A percentile compares a stretch with the other conserved stretches of the same genome.
phyloP scores from a whole-genome alignment of 2,797 vertebrate species.

The Takifugu rubripes region DNA sequence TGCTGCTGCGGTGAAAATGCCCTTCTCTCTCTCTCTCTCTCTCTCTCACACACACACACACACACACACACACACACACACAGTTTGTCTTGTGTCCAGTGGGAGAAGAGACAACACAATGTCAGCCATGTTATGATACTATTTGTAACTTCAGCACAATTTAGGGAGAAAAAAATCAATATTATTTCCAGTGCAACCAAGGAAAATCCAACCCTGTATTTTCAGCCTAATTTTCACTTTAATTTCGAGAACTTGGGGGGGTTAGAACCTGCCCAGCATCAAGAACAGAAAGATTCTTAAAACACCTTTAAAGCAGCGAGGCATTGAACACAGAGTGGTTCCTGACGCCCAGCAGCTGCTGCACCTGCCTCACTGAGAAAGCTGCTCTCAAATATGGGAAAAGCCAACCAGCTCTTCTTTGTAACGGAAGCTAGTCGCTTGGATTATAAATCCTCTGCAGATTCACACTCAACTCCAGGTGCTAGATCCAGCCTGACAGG shows the following conservation, averaged over 20 bases:
- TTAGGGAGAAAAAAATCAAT: too few species aligned
- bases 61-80: conserved; percentile 3
- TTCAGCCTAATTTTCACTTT: too few species aligned
- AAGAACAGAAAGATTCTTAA: too few species aligned
- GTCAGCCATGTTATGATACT: not conserved
- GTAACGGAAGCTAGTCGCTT: conserved; percentile 48
- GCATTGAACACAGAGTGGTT: too few species aligned
- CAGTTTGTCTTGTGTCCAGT: conserved; percentile 8
- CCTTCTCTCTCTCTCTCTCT: conserved; percentile 32
- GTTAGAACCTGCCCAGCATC: too few species aligned
- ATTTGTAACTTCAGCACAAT: conserved; percentile 16
- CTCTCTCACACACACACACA: not conserved
- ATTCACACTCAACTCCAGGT: conserved; percentile 35
- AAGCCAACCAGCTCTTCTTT: conserved; percentile 4
- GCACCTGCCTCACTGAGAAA: too few species aligned
- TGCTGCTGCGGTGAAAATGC: conserved; percentile 28
- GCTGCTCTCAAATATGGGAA: too few species aligned
- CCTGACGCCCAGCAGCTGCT: too few species aligned
- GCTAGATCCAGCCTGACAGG: conserved; percentile 47
- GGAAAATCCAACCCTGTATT: too few species aligned
- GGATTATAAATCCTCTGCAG: conserved; percentile 35
- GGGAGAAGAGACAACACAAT: conserved; percentile 11
- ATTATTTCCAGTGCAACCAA: too few species aligned
- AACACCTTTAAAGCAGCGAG: too few species aligned
- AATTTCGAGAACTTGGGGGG: too few species aligned